phyloP scores from a whole-genome alignment of 1,140 invertebrate genomes.

The Pogonomyrmex californicus region DNA sequence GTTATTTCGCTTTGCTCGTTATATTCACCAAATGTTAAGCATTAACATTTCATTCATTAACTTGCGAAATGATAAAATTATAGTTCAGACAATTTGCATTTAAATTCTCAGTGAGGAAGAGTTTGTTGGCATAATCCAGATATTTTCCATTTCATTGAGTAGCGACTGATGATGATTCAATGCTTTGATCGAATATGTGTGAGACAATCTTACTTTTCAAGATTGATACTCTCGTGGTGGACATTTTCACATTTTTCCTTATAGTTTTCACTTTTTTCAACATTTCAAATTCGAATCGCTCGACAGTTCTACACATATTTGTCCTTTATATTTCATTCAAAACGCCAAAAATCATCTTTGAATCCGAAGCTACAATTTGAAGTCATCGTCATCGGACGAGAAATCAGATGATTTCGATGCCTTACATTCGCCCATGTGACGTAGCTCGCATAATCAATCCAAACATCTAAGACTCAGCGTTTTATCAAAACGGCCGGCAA shows the following conservation, averaged over 20 bases:
- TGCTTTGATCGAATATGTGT: neutral
- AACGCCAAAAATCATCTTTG: slow-evolving; percentile 5
- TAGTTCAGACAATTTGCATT: neutral
- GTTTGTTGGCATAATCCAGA: neutral
- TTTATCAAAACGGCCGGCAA: slow-evolving; percentile 25
- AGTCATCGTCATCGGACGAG: neutral
- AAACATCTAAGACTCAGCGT: slow-evolving; percentile 28
- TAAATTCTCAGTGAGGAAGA: neutral
- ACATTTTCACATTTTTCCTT: slow-evolving; percentile 19
- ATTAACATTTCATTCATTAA: neutral
- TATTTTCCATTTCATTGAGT: slow-evolving; percentile 1
- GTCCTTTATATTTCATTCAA: neutral
- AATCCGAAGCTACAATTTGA: slow-evolving; percentile 23
- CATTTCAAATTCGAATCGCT: neutral
- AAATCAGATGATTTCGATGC: slow-evolving; percentile 11
- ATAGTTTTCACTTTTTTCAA: slow-evolving; percentile 2
- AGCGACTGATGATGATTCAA: neutral
- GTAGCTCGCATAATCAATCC: slow-evolving; percentile 53
- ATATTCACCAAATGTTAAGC: slow-evolving; percentile 4
- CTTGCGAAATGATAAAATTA: neutral
- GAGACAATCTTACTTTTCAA: neutral
- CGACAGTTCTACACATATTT: neutral
- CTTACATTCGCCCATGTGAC: neutral
- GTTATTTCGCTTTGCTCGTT: slow-evolving; percentile 21
- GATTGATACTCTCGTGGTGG: neutral